Base-by-base conservation (phyloP, 2,888 invertebrate genomes). In the Nemotelus pantherinus region DNA sequence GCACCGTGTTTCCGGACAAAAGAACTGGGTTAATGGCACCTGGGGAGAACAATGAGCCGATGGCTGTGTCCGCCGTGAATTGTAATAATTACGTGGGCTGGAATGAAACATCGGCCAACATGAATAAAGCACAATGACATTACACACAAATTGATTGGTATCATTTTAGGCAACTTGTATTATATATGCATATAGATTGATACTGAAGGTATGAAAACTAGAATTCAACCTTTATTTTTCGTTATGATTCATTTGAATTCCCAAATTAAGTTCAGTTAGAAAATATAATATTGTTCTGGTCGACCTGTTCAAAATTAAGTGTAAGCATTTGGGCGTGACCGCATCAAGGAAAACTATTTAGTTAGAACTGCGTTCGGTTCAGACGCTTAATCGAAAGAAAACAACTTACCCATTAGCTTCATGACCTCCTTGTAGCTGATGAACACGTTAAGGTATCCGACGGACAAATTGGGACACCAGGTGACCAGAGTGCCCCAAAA, bases 381-480 rank as follows among this genome's bases (percentile, higher is more conserved):
- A 39, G 53, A 25, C 3, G 70, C 53, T 43, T 70, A 63, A 74
- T 74, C 74, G 74, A 74, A 74, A 76, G 63, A 76, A 76, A 76
- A 67, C 58, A 82, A 88, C 92, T 92, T 88, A 94, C 93, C 93
- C 87, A 94, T 88, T 83, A 94, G 89, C 88, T 93, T 93, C 91
- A 92, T 92, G 85, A 94, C 93, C 89, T 94, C 93, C 81, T 91
- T 91, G 86, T 93, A 92, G 87, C 93, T 93, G 89, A 94, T 93
- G 88, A 93, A 94, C 84, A 94, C 91, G 88, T 93, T 93, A 84
- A 93, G 90, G 89, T 93, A 92, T 86, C 91, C 91, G 86, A 90
- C 89, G 88, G 90, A 90, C 88, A 88, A 85, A 77, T 83, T 77
- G 74, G 85, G 82, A 80, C 83, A 83, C 84, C 84, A 85, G 50